phyloP scores from a whole-genome alignment of 2,888 invertebrate species.

The Acanthosepion pharaonis region DNA sequence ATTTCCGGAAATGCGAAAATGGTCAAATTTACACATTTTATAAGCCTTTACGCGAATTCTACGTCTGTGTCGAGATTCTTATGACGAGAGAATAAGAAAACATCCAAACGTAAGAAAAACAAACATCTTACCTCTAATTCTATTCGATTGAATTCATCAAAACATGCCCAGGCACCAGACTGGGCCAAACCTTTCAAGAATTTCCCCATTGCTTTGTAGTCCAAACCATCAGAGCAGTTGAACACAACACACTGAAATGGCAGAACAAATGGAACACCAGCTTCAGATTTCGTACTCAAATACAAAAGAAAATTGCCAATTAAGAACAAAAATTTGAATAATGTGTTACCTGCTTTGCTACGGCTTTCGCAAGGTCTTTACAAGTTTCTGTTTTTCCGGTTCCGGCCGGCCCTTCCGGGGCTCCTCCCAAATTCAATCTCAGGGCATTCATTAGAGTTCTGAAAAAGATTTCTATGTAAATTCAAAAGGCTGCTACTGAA shows the following conservation, averaged over 20 bases:
- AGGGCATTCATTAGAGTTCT: constrained; percentile 51
- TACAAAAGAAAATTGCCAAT: too few species aligned
- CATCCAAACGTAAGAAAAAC: not conserved
- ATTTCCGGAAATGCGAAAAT: too few species aligned
- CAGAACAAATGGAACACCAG: not conserved
- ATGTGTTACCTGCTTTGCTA: constrained; percentile 72
- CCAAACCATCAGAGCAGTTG: constrained; percentile 75
- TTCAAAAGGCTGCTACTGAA: not conserved
- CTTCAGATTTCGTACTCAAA: not conserved
- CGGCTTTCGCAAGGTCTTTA: constrained; percentile 74
- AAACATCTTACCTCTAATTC: constrained; percentile 72
- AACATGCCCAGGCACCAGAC: constrained; percentile 75
- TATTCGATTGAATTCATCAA: constrained; percentile 75
- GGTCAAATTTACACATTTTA: too few species aligned
- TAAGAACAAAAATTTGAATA: not conserved
- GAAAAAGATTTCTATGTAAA: not conserved
- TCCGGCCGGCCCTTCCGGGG: constrained; percentile 75
- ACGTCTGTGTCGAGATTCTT: too few species aligned
- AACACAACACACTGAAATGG: constrained; percentile 73
- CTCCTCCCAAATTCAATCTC: constrained; percentile 73
- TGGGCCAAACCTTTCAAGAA: constrained; percentile 75
- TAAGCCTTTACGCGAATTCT: too few species aligned
- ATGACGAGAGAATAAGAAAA: not conserved
- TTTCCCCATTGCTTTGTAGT: constrained; percentile 75
- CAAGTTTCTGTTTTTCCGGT: constrained; percentile 75